Percentiles rank a stretch among this genome's conserved stretches.
Evolutionary conservation across 2,888 invertebrate genomes (phyloP).

Genomic region (Rapana venosa): DNA sequence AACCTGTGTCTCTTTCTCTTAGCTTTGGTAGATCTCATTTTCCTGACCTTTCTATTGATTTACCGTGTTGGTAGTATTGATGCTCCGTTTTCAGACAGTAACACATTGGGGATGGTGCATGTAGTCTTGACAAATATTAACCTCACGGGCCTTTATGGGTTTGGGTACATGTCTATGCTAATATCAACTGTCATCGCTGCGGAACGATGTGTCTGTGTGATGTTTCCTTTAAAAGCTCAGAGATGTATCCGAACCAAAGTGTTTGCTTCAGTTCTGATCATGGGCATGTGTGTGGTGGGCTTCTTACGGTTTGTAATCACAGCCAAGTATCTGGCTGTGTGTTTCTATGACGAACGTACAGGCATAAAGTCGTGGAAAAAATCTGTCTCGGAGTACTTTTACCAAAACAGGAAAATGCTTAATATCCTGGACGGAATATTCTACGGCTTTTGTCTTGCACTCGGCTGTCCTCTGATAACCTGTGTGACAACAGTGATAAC

Average conservation of each 20-base stretch:
- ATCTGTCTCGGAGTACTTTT: slow-evolving; percentile 13
- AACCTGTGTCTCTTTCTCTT: slow-evolving; percentile 9
- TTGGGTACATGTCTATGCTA: slow-evolving; percentile 16
- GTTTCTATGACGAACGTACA: neutral
- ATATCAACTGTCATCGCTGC: neutral
- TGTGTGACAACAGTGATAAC: slow-evolving; percentile 21
- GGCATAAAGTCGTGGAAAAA: neutral
- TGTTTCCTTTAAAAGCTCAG: slow-evolving; percentile 16
- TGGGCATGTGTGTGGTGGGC: neutral
- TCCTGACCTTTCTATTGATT: neutral
- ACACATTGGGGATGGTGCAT: neutral
- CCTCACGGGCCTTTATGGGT: neutral
- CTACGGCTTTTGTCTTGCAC: slow-evolving; percentile 3
- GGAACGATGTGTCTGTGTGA: slow-evolving; percentile 25
- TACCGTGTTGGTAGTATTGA: neutral
- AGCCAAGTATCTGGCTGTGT: neutral
- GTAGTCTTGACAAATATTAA: neutral
- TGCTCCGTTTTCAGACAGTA: neutral
- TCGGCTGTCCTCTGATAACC: slow-evolving; percentile 12
- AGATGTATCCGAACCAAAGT: neutral
- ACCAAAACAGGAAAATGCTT: neutral
- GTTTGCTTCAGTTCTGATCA: neutral
- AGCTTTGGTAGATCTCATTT: neutral
- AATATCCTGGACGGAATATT: neutral
- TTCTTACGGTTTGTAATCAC: slow-evolving; percentile 15